A percentile compares a stretch with the other conserved stretches of the same genome.
These are phyloP conservation scores for Varroa destructor DNA, from an alignment of 1,140 invertebrate genomes.

Conservation along the genomic window DNA sequence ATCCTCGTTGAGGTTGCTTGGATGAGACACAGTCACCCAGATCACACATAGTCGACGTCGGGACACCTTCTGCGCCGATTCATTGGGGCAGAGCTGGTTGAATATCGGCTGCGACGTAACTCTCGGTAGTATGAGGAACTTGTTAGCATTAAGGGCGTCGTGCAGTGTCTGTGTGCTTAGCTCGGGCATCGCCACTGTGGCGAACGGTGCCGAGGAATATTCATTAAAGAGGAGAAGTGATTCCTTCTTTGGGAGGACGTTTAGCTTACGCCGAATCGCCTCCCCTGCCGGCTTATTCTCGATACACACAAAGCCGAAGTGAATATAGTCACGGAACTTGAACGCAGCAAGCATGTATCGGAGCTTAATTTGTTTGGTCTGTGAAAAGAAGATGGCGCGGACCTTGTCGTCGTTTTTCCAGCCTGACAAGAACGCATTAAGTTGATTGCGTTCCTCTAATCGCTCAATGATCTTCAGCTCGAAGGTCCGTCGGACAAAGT, in stretches of 20 bases:
- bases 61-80: constrained; percentile 52
- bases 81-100: constrained; percentile 73
- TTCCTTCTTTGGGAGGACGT: constrained; percentile 61
- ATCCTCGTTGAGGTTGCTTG: constrained; percentile 15
- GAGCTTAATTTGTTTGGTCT: constrained; percentile 56
- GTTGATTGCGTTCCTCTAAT: constrained; percentile 53
- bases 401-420: constrained; percentile 76
- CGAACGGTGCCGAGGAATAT: constrained; percentile 60
- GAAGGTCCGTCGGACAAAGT: constrained; percentile 69
- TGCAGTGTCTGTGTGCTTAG: constrained; percentile 71
- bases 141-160: constrained; percentile 73
- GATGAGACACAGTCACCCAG: constrained; percentile 49
- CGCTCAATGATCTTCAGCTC: constrained; percentile 60
- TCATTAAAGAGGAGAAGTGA: constrained; percentile 82
- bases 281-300: constrained; percentile 34
- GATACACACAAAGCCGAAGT: constrained; percentile 60
- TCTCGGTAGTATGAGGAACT: constrained; percentile 70
- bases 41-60: constrained; percentile 75
- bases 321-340: constrained; percentile 63
- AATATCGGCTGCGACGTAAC: constrained; percentile 74
- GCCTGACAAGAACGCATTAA: constrained; percentile 63
- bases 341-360: constrained; percentile 77
- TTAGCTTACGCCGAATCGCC: constrained; percentile 46
- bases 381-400: constrained; percentile 72
- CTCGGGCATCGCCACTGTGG: constrained; percentile 68